These are phyloP conservation scores for Talpa occidentalis DNA, from an alignment of 2,113 vertebrate genomes.

Conservation along the genomic window DNA sequence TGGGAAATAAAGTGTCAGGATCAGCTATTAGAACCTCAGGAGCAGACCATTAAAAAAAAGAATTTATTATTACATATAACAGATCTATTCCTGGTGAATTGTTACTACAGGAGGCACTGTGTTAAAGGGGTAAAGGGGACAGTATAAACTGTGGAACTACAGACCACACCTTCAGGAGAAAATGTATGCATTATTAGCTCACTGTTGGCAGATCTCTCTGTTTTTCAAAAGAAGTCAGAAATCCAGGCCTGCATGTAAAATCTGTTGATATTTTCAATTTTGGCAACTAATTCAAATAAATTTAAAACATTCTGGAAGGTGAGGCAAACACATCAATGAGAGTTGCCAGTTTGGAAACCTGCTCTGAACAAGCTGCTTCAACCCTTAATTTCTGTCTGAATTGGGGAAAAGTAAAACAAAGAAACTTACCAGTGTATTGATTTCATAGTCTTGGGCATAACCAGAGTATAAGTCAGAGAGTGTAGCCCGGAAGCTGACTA, in stretches of 20 bases:
- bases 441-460: neutral
- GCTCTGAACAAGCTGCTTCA: neutral
- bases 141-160: neutral
- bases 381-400: neutral
- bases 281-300: neutral
- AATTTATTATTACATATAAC: neutral
- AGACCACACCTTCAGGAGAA: neutral
- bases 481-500: neutral
- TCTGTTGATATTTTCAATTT: neutral
- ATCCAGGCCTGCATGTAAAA: neutral
- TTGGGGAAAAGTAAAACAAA: neutral
- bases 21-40: neutral
- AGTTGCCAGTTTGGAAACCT: neutral
- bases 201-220: neutral
- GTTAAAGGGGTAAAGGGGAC: neutral
- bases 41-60: neutral
- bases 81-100: neutral
- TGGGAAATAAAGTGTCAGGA: neutral
- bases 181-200: neutral
- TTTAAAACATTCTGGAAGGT: neutral
- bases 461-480: neutral
- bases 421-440: neutral
- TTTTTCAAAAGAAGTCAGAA: neutral
- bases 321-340: neutral
- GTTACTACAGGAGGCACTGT: neutral